Evolutionary conservation across 1,140 invertebrate species (phyloP).

Genomic region (Drosophila truncata): DNA sequence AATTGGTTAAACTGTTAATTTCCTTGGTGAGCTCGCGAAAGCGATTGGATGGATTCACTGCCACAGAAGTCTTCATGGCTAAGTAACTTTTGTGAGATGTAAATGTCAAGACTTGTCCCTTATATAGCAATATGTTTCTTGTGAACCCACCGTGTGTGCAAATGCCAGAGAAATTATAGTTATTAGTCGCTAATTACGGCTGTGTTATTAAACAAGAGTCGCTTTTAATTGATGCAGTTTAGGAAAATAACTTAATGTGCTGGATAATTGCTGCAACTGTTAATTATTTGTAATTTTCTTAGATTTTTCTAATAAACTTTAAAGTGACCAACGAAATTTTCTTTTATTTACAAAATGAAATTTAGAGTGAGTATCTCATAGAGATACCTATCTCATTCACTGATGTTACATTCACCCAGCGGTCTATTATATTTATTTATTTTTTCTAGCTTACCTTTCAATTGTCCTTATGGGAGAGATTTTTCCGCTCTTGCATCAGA

Average conservation of each 20-base stretch:
- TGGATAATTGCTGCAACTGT: neutral
- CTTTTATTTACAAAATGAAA: no score
- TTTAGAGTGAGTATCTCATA: neutral
- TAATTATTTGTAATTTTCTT: no score
- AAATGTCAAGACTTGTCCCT: neutral
- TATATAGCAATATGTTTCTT: constrained; percentile 24
- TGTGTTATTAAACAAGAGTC: constrained; percentile 16
- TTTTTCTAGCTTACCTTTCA: constrained; percentile 16
- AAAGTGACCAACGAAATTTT: no score
- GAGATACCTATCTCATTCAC: neutral
- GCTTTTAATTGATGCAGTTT: constrained; percentile 1
- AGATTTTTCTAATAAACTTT: no score
- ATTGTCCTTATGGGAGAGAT: constrained; percentile 36
- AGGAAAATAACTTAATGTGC: neutral
- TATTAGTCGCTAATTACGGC: constrained; percentile 19
- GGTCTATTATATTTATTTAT: constrained; percentile 9
- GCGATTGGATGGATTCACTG: constrained; percentile 23
- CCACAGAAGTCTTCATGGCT: constrained; percentile 6
- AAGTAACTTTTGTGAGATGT: constrained; percentile 3
- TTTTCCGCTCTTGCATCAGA: constrained; percentile 6
- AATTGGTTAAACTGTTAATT: constrained; percentile 38
- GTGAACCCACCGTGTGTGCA: neutral
- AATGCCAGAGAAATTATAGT: constrained; percentile 12
- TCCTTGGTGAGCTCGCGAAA: constrained; percentile 28
- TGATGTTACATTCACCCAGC: no score